Evolutionary conservation across 92 coral and sea anemone genomes (phyloP), one percentile per base, ranked within the genome.

Genomic region (Isaurus tuberculatus): DNA sequence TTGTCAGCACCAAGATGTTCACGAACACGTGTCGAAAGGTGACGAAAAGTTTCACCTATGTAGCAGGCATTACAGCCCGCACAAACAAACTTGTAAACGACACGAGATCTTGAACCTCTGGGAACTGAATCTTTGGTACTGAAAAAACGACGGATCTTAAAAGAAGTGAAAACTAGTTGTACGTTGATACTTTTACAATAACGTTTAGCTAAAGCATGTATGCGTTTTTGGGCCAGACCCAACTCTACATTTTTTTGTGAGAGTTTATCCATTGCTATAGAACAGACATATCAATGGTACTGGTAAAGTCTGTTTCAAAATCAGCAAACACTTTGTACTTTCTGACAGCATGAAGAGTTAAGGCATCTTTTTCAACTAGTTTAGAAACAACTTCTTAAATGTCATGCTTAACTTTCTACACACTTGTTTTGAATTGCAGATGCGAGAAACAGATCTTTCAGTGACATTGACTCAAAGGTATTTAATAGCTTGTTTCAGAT

Each of bases 161-260:
- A n/a, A n/a, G n/a, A n/a, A n/a, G n/a, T n/a, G n/a, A n/a, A n/a
- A n/a, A n/a, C n/a, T n/a, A n/a, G n/a, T n/a, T n/a, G n/a, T n/a
- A n/a, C n/a, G n/a, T n/a, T n/a, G n/a, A n/a, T n/a, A n/a, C n/a
- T n/a, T n/a, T n/a, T n/a, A n/a, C n/a, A n/a, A n/a, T n/a, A n/a
- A n/a, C n/a, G n/a, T n/a, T n/a, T n/a, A n/a, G n/a, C n/a, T n/a
- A n/a, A n/a, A n/a, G n/a, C n/a, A n/a, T n/a, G n/a, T n/a, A n/a
- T n/a, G n/a, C n/a, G n/a, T n/a, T n/a, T n/a, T n/a, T n/a, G n/a
- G n/a, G n/a, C n/a, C n/a, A 71, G 11, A 9, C 77, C 66, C 57
- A 84, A 26, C 58, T 70, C 20, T 9, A 84, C 71, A 58, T 84
- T 84, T 27, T 70, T 70, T 84, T 84, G 48, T 84, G 88, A 32